Base-by-base conservation (phyloP, 2,888 invertebrate genomes). In the Sericinus montela region DNA sequence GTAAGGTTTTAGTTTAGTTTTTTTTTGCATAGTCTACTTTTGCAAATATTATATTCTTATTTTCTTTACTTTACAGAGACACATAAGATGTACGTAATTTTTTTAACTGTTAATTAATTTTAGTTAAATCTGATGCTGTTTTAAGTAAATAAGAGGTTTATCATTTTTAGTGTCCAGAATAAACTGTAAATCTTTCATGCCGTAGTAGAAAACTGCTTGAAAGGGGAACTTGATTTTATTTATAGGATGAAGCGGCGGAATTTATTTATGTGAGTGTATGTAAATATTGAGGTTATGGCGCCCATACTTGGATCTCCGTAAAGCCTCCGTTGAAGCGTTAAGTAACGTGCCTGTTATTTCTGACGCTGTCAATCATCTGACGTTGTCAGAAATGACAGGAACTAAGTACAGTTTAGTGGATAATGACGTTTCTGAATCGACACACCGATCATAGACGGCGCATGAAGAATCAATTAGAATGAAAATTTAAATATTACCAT, bases 311-410 rank as follows among this genome's bases (percentile, higher is more conserved):
- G 40, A 35, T 15, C 39, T 43, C 29, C 29, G 40, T 45, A n/a
- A n/a, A n/a, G n/a, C n/a, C n/a, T 29, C 44, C 45, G 45, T 45
- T 39, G 43, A 49, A 28, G 48, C 48, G 44, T 34, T 48, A 48
- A 49, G 44, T 44, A 44, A 49, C 48, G 28, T 34, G 37, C 38
- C 48, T 39, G 48, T 49, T 43, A 44, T 4, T 49, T 38, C 39
- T 49, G 39, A 44, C 34, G 48, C 32, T 34, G 48, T 43, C 48
- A 49, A 13, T 49, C 48, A 49, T 39, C 25, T n/a, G n/a, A n/a
- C n/a, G n/a, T n/a, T n/a, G 38, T 44, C 34, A 39, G 28, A 29
- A 13, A 43, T 39, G 48, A 49, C 48, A 44, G 48, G 19, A 44
- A 39, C 48, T 49, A 49, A 49, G 43, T 39, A 44, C 25, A 39